Evolutionary conservation across 2,888 invertebrate genomes (phyloP).

Genomic region (Cotesia congregata): DNA sequence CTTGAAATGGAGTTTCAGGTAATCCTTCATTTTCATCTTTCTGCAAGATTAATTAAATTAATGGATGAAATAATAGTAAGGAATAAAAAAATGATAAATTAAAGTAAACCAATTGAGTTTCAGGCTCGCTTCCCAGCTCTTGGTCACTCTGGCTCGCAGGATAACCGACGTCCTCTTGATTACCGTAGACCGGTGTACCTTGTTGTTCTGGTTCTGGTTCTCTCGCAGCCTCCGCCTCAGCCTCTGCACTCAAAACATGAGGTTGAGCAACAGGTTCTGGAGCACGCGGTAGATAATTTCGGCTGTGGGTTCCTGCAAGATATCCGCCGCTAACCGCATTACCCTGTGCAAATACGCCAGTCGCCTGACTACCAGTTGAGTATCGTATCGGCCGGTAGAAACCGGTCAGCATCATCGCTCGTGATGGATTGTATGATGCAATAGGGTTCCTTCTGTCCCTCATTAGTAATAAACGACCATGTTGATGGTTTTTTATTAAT

Average conservation of each 20-base stretch:
- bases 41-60: not conserved
- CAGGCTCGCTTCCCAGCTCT: constrained; percentile 13
- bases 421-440: constrained; percentile 54
- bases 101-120: not conserved
- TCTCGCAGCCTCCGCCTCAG: constrained; percentile 61
- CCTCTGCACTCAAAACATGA: constrained; percentile 61
- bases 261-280: constrained; percentile 58
- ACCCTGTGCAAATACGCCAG: constrained; percentile 65
- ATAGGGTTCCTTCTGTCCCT: constrained; percentile 56
- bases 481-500: constrained; percentile 54
- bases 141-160: constrained; percentile 35
- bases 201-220: constrained; percentile 50
- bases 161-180: constrained; percentile 40
- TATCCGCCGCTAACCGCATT: constrained; percentile 63
- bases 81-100: not conserved
- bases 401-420: constrained; percentile 66
- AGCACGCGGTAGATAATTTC: constrained; percentile 55
- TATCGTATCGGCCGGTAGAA: constrained; percentile 62
- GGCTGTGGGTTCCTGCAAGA: constrained; percentile 51
- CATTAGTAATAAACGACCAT: constrained; percentile 55
- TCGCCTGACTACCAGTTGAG: constrained; percentile 54
- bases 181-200: constrained; percentile 47
- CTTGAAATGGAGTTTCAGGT: not conserved
- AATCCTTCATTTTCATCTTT: not conserved
- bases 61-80: not conserved